phyloP scores from a whole-genome alignment of 2,888 invertebrate species.

The Auanema sp. region DNA sequence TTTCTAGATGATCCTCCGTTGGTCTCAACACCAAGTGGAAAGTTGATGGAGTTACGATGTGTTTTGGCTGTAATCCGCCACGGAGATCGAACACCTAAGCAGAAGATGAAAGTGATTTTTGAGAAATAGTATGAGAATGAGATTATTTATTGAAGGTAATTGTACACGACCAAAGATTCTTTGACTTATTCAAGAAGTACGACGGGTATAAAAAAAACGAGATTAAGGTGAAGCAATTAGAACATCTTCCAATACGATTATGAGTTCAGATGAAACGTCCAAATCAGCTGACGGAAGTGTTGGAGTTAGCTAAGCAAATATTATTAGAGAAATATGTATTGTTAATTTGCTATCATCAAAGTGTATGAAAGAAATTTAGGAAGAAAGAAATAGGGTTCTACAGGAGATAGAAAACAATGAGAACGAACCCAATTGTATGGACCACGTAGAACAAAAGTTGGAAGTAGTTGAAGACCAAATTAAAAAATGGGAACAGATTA shows the following conservation, averaged over 20 bases:
- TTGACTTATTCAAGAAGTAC: conserved; percentile 96
- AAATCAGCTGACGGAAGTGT: conserved; percentile 92
- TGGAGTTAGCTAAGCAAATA: conserved; percentile 90
- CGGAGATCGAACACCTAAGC: conserved; percentile 97
- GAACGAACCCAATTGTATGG: conserved; percentile 10
- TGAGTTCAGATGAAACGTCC: conserved; percentile 79
- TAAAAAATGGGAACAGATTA: conserved; percentile 88
- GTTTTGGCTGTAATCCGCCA: conserved; percentile 96
- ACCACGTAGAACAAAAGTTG: conserved; percentile 38
- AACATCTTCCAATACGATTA: background rate
- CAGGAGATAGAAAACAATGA: conserved; percentile 31
- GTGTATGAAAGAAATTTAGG: conserved; percentile 22
- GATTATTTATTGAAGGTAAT: conserved; percentile 28
- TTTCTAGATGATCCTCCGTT: conserved; percentile 88
- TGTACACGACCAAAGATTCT: conserved; percentile 70
- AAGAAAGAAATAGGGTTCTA: conserved; percentile 32
- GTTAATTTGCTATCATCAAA: background rate
- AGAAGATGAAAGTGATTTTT: conserved; percentile 88
- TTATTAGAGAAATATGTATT: conserved; percentile 50
- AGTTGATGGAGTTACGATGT: conserved; percentile 90
- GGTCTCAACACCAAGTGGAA: conserved; percentile 93
- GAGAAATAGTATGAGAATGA: background rate
- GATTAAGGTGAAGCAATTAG: background rate
- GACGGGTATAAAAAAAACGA: conserved; percentile 83
- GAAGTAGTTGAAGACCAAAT: conserved; percentile 74